Percentiles rank a stretch among this genome's conserved stretches.
These are phyloP conservation scores for Globodera ellingtonae DNA, from an alignment of 1,140 invertebrate genomes.

Conservation along the genomic window DNA sequence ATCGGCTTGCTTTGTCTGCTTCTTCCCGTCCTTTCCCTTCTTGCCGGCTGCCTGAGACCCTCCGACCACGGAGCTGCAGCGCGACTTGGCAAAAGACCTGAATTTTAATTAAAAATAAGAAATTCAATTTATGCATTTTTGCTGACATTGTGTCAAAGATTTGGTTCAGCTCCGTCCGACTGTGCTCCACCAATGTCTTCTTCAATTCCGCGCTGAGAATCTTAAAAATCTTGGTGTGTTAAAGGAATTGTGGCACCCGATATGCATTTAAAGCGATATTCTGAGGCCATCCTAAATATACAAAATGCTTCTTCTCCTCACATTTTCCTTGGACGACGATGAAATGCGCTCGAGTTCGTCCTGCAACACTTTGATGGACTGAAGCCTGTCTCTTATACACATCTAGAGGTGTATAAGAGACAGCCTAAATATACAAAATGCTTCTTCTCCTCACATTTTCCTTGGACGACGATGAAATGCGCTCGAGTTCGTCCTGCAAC, in stretches of 20 bases:
- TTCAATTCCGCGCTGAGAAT: background rate
- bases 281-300: too few species aligned
- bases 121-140: background rate
- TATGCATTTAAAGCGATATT: too few species aligned
- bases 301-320: background rate
- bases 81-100: background rate
- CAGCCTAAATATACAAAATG: too few species aligned
- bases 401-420: too few species aligned
- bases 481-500: background rate
- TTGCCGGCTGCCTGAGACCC: background rate
- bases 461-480: too few species aligned
- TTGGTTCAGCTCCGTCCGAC: background rate
- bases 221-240: background rate
- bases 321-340: background rate
- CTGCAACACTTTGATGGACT: background rate
- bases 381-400: too few species aligned
- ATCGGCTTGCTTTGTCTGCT: background rate
- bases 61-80: background rate
- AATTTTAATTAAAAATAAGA: background rate
- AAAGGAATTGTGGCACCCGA: too few species aligned
- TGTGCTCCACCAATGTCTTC: background rate
- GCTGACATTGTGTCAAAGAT: slow-evolving; percentile 7
- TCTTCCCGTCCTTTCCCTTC: background rate
- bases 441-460: too few species aligned
- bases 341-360: background rate